phyloP scores from a whole-genome alignment of 1,140 invertebrate species.

The Pissodes strobi region DNA sequence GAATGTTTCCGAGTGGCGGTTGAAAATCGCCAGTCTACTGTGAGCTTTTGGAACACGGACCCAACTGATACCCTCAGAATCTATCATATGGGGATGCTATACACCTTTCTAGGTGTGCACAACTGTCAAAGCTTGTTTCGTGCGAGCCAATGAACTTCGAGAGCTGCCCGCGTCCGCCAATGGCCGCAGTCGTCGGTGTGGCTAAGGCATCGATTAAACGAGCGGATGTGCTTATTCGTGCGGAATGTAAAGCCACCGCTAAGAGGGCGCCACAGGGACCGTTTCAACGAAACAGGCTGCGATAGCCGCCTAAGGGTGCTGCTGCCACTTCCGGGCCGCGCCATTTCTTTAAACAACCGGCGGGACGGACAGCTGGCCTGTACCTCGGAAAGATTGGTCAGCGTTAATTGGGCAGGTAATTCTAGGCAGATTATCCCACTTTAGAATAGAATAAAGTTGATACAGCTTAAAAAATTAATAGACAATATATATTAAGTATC shows the following conservation, averaged over 20 bases:
- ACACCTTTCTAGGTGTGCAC: slow-evolving; percentile 51
- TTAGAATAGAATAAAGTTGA: too few relatives aligned
- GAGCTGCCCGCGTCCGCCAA: slow-evolving; percentile 37
- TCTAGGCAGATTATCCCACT: too few relatives aligned
- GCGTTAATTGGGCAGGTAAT: too few relatives aligned
- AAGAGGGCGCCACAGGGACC: slow-evolving; percentile 50
- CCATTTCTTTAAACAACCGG: slow-evolving; percentile 30
- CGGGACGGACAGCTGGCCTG: too few relatives aligned
- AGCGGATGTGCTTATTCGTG: slow-evolving; percentile 50
- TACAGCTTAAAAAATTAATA: too few relatives aligned
- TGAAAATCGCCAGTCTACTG: slow-evolving; percentile 26
- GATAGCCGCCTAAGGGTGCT: slow-evolving; percentile 45
- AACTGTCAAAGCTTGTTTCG: slow-evolving; percentile 39
- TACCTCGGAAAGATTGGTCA: too few relatives aligned
- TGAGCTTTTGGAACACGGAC: slow-evolving; percentile 16
- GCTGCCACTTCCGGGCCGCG: slow-evolving; percentile 15
- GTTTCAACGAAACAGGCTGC: slow-evolving; percentile 22
- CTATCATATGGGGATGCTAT: slow-evolving; percentile 40
- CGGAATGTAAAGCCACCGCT: slow-evolving; percentile 49
- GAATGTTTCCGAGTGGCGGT: slow-evolving; percentile 16
- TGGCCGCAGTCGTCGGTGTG: slow-evolving; percentile 32
- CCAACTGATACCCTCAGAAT: slow-evolving; percentile 33
- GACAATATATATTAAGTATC: too few relatives aligned
- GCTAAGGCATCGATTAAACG: slow-evolving; percentile 45
- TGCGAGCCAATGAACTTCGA: slow-evolving; percentile 38